Conservation (phyloP, 2,888 invertebrate species). For the Andrena flavipes region DNA sequence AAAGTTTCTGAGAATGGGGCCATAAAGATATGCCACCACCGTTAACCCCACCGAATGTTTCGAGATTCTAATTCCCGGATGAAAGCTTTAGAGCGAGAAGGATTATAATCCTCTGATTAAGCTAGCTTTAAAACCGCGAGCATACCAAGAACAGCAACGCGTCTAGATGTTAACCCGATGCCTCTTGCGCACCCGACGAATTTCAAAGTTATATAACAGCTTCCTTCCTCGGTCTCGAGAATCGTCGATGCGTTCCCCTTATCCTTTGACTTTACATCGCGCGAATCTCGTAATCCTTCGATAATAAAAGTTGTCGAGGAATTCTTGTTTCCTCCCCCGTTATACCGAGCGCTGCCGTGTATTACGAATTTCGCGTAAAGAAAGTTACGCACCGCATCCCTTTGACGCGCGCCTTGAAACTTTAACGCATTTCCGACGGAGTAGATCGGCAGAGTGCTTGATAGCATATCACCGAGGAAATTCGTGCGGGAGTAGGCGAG, state of each 20-base stretch:
- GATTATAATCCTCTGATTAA: no score
- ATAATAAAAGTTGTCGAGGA: conserved; percentile 25
- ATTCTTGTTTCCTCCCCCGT: not conserved
- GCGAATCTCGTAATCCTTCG: conserved; percentile 21
- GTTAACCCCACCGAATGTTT: no score
- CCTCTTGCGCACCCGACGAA: not conserved
- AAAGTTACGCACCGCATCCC: conserved; percentile 33
- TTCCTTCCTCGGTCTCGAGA: not conserved
- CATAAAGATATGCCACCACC: no score
- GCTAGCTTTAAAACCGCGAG: not conserved
- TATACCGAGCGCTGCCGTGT: not conserved
- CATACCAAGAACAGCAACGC: not conserved
- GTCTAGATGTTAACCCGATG: not conserved
- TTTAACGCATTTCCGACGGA: conserved; percentile 39
- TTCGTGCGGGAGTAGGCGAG: conserved; percentile 67
- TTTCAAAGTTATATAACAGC: conserved; percentile 11
- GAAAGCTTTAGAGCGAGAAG: no score
- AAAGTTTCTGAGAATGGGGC: no score
- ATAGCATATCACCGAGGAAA: conserved; percentile 54
- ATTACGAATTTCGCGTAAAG: conserved; percentile 29
- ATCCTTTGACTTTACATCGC: not conserved
- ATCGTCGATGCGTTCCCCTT: not conserved
- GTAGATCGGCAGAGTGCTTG: conserved; percentile 34
- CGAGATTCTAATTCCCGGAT: no score
- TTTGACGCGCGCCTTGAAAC: conserved; percentile 27